phyloP scores from a whole-genome alignment of 2,888 invertebrate species.

The Terebella lapidaria region DNA sequence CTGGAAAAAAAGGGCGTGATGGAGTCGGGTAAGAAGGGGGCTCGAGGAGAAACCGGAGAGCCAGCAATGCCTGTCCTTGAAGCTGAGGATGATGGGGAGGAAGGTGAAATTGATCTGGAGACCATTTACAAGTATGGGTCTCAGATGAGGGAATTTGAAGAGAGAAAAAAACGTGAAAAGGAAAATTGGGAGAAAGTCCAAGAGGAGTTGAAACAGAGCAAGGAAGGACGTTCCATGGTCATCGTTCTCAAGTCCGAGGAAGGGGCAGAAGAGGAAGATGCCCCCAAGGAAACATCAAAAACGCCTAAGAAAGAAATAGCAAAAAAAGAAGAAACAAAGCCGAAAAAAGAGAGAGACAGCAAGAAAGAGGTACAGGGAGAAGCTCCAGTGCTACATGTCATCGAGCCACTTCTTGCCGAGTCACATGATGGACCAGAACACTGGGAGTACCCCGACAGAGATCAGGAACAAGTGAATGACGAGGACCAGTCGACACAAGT shows the following conservation, averaged over 20 bases:
- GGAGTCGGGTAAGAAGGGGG: too few relatives aligned
- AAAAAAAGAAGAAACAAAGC: too few relatives aligned
- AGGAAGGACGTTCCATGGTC: background rate
- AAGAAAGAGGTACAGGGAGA: too few relatives aligned
- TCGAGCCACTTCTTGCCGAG: too few relatives aligned
- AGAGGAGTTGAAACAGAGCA: background rate
- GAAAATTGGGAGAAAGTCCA: conserved; percentile 1
- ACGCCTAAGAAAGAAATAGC: background rate
- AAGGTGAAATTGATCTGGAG: background rate
- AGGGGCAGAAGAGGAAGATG: background rate
- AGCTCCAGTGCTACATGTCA: too few relatives aligned
- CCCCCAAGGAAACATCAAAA: background rate
- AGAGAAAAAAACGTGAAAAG: background rate
- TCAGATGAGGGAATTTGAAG: background rate
- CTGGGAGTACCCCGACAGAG: too few relatives aligned
- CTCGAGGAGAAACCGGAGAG: too few relatives aligned
- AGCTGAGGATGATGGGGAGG: background rate
- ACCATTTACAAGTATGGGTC: background rate
- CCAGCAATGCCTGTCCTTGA: background rate
- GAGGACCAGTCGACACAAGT: background rate
- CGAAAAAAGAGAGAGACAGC: too few relatives aligned
- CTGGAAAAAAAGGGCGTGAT: too few relatives aligned
- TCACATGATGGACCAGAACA: too few relatives aligned
- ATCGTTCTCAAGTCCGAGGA: conserved; percentile 2
- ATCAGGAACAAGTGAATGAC: background rate